Evolutionary conservation across 1,140 invertebrate species (phyloP), one percentile per base, ranked within the genome.

Genomic region (Drosophila persimilis): DNA sequence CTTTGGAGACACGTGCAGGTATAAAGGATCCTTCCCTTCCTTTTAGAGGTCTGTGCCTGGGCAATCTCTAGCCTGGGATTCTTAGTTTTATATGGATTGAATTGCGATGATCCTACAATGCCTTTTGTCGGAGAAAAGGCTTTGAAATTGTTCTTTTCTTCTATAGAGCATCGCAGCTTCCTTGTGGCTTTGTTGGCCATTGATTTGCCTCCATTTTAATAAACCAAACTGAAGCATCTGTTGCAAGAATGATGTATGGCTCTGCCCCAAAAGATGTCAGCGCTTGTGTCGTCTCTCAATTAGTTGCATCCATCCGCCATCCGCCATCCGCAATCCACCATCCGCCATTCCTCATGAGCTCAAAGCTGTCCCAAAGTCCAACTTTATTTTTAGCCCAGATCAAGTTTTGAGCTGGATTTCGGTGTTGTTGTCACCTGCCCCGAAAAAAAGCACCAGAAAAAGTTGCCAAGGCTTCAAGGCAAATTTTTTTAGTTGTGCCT

Each of bases 341-440:
- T 15, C 24, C 13, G 1, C 22, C 31, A 5, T 7, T 15, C 8
- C 29, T 47, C 64, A 69, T 69, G 48, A 69, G 50, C 63, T 69
- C 69, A 69, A 69, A 43, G 65, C 66, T 41, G 45, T 50, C 35
- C 35, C 63, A 69, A 50, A 64, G 63, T 46, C 26, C 31, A 69
- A 69, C 44, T 69, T 69, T 69, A 69, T 69, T 69, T 69, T 69
- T 69, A 69, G 52, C 35, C 26, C 26, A 20, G 60, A 61, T 66
- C 20, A 66, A 66, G 60, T 66, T 50, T 43, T 35, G 63, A 65
- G 63, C 60, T 51, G 20, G 46, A 52, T 64, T 64, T 65, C 52
- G 64, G 51, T 66, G 51, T 53, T 43, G 39, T 65, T 47, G 20
- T 41, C 65, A 47, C 35, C 35, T 39, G 35, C 11, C 11, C 39